These are phyloP conservation scores for Meandrusa payeni DNA, from an alignment of 2,888 invertebrate species.

Conservation along the genomic window DNA sequence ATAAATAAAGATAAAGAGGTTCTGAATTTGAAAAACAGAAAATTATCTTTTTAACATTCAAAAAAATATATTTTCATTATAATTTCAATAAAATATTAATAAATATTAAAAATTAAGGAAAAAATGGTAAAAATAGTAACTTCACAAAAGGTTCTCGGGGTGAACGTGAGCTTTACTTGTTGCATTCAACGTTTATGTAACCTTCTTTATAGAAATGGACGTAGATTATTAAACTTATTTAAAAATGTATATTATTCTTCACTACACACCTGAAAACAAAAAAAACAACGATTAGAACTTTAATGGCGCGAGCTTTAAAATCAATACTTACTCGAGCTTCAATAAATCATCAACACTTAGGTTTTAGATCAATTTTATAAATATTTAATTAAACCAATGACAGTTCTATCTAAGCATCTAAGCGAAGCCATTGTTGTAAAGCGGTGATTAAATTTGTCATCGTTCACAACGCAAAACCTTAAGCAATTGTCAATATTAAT, in stretches of 20 bases:
- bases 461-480: slow-evolving; percentile 28
- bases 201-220: slow-evolving; percentile 8
- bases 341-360: no score
- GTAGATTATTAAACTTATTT: not conserved
- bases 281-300: no score
- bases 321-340: no score
- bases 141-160: slow-evolving; percentile 35
- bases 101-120: no score
- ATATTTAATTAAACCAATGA: not conserved
- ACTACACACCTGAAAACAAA: not conserved
- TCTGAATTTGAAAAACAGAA: no score
- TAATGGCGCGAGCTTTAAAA: no score
- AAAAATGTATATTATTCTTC: not conserved
- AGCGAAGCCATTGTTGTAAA: not conserved
- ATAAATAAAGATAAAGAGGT: no score
- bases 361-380: no score
- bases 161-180: slow-evolving; percentile 52
- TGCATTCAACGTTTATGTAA: slow-evolving; percentile 45
- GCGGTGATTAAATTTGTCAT: not conserved
- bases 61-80: no score
- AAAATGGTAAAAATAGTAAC: slow-evolving; percentile 1
- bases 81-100: no score
- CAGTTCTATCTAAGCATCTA: no score
- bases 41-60: no score
- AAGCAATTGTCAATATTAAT: slow-evolving; percentile 33